phyloP scores from a whole-genome alignment of 2,888 invertebrate species.

The Ophion obscuratus region DNA sequence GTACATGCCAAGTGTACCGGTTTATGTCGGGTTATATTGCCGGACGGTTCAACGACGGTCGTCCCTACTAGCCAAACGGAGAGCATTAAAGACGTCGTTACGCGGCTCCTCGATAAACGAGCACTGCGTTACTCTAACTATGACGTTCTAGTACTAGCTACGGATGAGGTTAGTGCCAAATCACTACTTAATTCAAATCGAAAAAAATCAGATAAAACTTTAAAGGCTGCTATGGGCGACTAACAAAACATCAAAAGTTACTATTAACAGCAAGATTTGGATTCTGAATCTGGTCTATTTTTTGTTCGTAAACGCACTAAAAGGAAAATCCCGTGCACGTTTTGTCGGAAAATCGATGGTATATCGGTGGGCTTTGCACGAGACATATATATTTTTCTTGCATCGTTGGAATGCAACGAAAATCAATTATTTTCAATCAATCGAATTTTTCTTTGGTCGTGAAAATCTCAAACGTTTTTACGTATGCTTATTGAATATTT shows the following conservation, averaged over 20 bases:
- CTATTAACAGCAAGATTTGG: slow-evolving; percentile 7
- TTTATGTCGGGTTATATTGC: slow-evolving; percentile 93
- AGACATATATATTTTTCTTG: background rate
- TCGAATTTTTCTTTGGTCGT: no score
- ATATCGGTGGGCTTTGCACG: slow-evolving; percentile 12
- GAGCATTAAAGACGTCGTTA: slow-evolving; percentile 91
- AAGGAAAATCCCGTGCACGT: slow-evolving; percentile 9
- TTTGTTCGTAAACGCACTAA: slow-evolving; percentile 12
- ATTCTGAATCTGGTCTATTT: background rate
- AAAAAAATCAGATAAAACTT: slow-evolving; percentile 19
- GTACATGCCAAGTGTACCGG: slow-evolving; percentile 82
- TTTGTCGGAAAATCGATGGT: slow-evolving; percentile 17
- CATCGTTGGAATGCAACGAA: no score
- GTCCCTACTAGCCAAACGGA: slow-evolving; percentile 92
- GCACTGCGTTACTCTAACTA: slow-evolving; percentile 92
- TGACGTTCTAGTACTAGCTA: slow-evolving; percentile 89
- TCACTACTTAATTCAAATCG: slow-evolving; percentile 34
- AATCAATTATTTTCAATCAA: no score
- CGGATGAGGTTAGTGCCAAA: slow-evolving; percentile 82
- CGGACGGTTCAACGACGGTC: slow-evolving; percentile 96
- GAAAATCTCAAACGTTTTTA: no score
- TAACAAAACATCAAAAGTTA: slow-evolving; percentile 51
- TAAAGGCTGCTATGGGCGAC: slow-evolving; percentile 57
- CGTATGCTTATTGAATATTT: no score
- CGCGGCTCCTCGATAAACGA: slow-evolving; percentile 92